Evolutionary conservation across 2,888 invertebrate genomes (phyloP).

Genomic region (Hipparchia semele): DNA sequence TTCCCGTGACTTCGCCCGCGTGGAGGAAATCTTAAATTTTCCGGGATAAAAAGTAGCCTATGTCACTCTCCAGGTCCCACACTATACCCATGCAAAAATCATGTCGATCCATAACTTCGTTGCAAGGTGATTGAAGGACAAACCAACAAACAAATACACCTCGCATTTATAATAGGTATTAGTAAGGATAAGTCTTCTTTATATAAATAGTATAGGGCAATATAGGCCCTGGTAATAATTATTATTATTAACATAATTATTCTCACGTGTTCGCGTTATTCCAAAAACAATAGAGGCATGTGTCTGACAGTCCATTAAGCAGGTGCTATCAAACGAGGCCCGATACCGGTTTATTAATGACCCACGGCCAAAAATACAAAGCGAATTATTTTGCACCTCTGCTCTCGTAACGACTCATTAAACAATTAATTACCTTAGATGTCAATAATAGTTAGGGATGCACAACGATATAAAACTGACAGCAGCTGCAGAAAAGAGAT

Average conservation of each 20-base stretch:
- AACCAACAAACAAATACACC: too few relatives aligned
- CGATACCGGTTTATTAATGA: constrained; percentile 38
- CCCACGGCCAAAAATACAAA: constrained; percentile 28
- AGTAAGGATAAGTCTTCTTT: too few relatives aligned
- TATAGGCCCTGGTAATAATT: too few relatives aligned
- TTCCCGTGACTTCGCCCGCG: too few relatives aligned
- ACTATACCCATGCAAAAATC: too few relatives aligned
- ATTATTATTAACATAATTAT: constrained; percentile 52
- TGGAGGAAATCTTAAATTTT: too few relatives aligned
- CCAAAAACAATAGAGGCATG: constrained; percentile 70
- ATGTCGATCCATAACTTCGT: too few relatives aligned
- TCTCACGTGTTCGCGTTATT: constrained; percentile 34
- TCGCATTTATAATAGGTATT: too few relatives aligned
- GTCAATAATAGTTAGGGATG: constrained; percentile 4
- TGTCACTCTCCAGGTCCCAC: too few relatives aligned
- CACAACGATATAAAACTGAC: neutral
- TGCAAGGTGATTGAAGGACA: too few relatives aligned
- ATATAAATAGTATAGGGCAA: too few relatives aligned
- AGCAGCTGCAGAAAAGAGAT: neutral
- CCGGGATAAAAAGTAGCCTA: too few relatives aligned
- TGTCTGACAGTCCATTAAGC: constrained; percentile 73
- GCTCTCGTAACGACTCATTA: constrained; percentile 15
- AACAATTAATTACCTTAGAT: constrained; percentile 9
- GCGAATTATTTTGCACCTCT: constrained; percentile 17
- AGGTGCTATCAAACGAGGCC: constrained; percentile 40